Conservation (phyloP, 2,113 vertebrate genomes). For the Puffinus mauretanicus region DNA sequence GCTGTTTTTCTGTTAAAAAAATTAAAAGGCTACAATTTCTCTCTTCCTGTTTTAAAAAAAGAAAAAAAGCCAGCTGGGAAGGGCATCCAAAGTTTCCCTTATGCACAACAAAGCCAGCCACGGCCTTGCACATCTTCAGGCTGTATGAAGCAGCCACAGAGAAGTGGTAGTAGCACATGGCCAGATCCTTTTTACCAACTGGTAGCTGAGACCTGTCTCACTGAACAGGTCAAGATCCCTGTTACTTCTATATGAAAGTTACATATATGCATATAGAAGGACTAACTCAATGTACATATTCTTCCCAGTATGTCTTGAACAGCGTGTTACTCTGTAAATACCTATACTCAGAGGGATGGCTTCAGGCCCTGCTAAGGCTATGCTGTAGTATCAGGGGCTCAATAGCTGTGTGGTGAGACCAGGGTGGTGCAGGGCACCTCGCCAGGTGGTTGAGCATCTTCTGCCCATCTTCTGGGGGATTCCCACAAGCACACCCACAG, state of each 20-base stretch:
- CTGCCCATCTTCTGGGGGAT: neutral
- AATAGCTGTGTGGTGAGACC: neutral
- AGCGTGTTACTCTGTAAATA: neutral
- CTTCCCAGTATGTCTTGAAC: neutral
- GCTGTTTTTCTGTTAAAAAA: neutral
- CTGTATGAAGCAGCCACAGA: neutral
- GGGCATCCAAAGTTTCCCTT: neutral
- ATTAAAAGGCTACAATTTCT: neutral
- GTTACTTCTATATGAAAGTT: neutral
- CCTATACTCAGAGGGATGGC: neutral
- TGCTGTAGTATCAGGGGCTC: neutral
- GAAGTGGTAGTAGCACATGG: neutral
- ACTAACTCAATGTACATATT: neutral
- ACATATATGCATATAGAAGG: neutral
- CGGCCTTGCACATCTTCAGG: neutral
- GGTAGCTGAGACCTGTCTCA: neutral
- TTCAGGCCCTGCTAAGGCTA: neutral
- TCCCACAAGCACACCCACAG: neutral
- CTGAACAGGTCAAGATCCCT: neutral
- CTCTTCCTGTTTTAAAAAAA: neutral
- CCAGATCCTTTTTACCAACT: neutral
- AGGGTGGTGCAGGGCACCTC: neutral
- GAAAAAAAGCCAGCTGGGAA: neutral
- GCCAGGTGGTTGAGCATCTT: accelerated
- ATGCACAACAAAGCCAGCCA: neutral